A percentile compares a stretch with the other conserved stretches of the same genome.
Evolutionary conservation across 2,113 vertebrate genomes (phyloP).

Genomic region (Notarius quadriscutis): DNA sequence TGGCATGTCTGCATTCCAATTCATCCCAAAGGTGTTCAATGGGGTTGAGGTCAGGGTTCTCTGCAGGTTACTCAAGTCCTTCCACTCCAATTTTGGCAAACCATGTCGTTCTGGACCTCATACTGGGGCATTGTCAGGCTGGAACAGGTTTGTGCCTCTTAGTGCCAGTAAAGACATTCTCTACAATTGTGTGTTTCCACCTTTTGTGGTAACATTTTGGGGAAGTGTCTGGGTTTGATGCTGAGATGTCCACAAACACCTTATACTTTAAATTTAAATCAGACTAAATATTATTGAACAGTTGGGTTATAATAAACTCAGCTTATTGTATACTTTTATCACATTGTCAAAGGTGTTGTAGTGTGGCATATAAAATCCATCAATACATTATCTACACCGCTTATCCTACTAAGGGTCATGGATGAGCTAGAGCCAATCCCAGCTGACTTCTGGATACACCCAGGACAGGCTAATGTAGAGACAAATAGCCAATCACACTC

Average conservation of each 20-base stretch:
- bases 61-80: neutral
- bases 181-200: neutral
- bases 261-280: conserved; percentile 24
- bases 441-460: too few relatives aligned
- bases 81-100: neutral
- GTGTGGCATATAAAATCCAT: neutral
- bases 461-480: too few relatives aligned
- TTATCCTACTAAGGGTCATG: too few relatives aligned
- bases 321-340: conserved; percentile 28
- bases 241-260: neutral
- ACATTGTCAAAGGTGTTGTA: neutral
- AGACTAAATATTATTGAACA: conserved; percentile 25
- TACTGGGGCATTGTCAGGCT: neutral
- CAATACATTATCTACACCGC: too few relatives aligned
- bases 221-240: neutral
- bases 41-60: too few relatives aligned
- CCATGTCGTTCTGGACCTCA: neutral
- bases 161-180: neutral
- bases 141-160: neutral
- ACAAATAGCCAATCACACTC: too few relatives aligned
- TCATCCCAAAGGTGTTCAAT: too few relatives aligned
- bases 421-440: too few relatives aligned
- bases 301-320: neutral
- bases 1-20: neutral
- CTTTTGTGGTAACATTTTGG: neutral